Conservation (phyloP, 2,888 invertebrate species). For the Diarsia rubi region DNA sequence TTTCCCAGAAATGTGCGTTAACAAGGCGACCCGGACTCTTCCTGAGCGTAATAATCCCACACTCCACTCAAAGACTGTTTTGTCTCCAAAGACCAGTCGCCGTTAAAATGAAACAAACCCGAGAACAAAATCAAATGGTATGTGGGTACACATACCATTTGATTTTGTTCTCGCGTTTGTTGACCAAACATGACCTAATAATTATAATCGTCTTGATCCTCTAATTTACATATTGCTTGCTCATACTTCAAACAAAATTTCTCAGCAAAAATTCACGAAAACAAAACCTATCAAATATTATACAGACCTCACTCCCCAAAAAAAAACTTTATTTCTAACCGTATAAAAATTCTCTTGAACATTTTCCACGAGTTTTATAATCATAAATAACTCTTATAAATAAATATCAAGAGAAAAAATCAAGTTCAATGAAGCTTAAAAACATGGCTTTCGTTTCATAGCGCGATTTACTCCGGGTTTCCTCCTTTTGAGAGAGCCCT, state of each 20-base stretch:
- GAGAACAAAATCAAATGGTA: neutral
- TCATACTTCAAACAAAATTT: neutral
- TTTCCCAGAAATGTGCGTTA: neutral
- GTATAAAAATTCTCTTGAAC: constrained; percentile 10
- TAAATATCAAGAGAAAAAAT: constrained; percentile 54
- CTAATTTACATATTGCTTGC: neutral
- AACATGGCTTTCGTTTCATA: constrained; percentile 56
- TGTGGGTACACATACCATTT: too few relatives aligned
- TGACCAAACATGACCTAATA: neutral
- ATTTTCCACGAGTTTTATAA: constrained; percentile 26
- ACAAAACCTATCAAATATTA: neutral
- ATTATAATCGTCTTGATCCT: neutral
- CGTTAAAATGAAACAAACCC: too few relatives aligned
- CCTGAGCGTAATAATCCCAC: too few relatives aligned
- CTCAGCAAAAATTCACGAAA: too few relatives aligned
- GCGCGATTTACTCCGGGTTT: constrained; percentile 45
- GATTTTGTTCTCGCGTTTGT: too few relatives aligned
- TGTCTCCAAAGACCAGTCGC: too few relatives aligned
- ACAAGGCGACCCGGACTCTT: neutral
- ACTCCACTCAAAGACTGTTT: too few relatives aligned
- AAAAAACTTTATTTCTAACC: constrained; percentile 14
- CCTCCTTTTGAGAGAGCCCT: constrained; percentile 20
- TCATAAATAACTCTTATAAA: constrained; percentile 51
- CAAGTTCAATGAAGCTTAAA: constrained; percentile 48
- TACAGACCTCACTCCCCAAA: neutral